phyloP scores from a whole-genome alignment of 2,888 invertebrate genomes.

The Lumbricus terrestris region DNA sequence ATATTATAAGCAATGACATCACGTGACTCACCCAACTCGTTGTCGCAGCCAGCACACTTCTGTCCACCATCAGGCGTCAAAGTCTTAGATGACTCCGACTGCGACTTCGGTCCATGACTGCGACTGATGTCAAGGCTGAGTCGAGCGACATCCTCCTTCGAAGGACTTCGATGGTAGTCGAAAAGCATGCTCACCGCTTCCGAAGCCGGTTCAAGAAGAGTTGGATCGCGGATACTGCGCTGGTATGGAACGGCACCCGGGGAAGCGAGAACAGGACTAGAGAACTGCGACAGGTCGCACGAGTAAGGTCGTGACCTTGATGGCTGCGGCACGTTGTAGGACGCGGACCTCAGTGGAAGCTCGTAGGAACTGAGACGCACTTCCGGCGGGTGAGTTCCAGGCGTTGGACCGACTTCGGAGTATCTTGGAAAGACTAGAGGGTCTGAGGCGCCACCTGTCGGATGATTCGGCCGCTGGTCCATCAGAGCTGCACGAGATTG shows the following conservation, averaged over 20 bases:
- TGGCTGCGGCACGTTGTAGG: not conserved
- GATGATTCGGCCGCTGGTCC: not conserved
- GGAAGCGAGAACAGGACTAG: not conserved
- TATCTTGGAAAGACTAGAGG: not conserved
- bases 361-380: not conserved
- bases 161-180: conserved; percentile 5
- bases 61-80: not conserved
- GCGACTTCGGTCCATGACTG: not conserved
- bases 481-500: not conserved
- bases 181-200: conserved; percentile 14
- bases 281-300: not conserved
- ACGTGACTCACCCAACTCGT: not conserved
- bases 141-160: conserved; percentile 11
- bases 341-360: not conserved
- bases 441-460: not conserved
- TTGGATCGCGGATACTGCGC: not conserved
- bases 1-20: not conserved
- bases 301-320: not conserved
- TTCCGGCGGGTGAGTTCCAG: not conserved
- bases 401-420: not conserved
- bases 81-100: not conserved
- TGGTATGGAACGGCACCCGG: not conserved
- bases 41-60: conserved; percentile 18
- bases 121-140: not conserved
- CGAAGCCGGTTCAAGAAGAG: not conserved